Percentiles rank a stretch among this genome's conserved stretches.
Conservation (phyloP, 2,888 invertebrate species). For the Meteorus cinctellus region DNA sequence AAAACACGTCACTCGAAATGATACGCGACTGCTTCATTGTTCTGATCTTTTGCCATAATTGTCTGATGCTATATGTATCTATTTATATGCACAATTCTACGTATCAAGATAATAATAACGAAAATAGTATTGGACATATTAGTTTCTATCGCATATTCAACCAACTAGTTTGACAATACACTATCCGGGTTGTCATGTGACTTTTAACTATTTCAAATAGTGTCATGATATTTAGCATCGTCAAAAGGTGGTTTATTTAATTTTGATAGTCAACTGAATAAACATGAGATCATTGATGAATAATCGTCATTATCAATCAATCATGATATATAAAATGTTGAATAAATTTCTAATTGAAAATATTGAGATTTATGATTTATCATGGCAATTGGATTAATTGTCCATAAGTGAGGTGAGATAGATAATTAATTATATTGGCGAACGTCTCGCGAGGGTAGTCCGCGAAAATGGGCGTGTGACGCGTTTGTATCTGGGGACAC, state of each 20-base stretch:
- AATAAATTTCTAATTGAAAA: not conserved
- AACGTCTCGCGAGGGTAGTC: slow-evolving; percentile 29
- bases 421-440: slow-evolving; percentile 27
- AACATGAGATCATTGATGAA: too few species aligned
- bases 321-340: not conserved
- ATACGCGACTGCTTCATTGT: not conserved
- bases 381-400: slow-evolving; percentile 1
- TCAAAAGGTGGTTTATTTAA: too few species aligned
- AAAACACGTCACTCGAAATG: not conserved
- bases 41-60: not conserved
- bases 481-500: slow-evolving; percentile 51
- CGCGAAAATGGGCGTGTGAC: slow-evolving; percentile 54
- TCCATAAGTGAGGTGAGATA: slow-evolving; percentile 4
- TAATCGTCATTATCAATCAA: not conserved
- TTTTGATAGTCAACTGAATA: too few species aligned
- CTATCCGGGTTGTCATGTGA: not conserved
- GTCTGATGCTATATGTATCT: too few species aligned
- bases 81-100: not conserved
- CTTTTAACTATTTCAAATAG: too few species aligned
- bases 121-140: too few species aligned
- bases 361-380: not conserved
- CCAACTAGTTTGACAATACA: too few species aligned
- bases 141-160: too few species aligned
- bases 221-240: too few species aligned
- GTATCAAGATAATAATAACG: not conserved